Conservation (phyloP, 2,888 invertebrate genomes). For the Eupithecia insigniata region DNA sequence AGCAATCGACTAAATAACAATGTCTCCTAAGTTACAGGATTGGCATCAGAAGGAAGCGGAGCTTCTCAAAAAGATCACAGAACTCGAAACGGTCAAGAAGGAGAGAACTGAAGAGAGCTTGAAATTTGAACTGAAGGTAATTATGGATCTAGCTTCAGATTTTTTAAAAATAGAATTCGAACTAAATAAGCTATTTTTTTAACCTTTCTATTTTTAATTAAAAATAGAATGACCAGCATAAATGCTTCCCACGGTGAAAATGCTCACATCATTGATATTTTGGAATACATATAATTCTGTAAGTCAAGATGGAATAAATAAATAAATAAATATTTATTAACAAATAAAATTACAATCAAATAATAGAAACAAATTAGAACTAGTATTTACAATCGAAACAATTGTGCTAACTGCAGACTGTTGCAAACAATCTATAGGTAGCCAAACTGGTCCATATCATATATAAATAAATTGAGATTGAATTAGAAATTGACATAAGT, state of each 20-base stretch:
- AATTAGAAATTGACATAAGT: not conserved
- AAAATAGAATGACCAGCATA: not conserved
- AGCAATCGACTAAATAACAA: not conserved
- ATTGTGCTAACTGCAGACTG: too few species aligned
- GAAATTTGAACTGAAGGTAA: constrained; percentile 71
- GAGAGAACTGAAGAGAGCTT: constrained; percentile 68
- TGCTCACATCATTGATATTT: not conserved
- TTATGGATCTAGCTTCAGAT: not conserved
- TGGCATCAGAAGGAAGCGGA: constrained; percentile 74
- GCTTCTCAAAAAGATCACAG: constrained; percentile 73
- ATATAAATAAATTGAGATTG: too few species aligned
- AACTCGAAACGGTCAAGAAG: constrained; percentile 68
- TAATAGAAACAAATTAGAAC: too few species aligned
- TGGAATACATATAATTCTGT: too few species aligned
- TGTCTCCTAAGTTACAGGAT: constrained; percentile 53
- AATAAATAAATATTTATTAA: too few species aligned
- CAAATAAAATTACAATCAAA: too few species aligned
- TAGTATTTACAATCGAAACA: too few species aligned
- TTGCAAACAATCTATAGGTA: too few species aligned
- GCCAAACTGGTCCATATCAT: too few species aligned
- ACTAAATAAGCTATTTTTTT: too few species aligned
- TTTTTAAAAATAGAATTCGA: not conserved
- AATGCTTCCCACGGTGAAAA: not conserved
- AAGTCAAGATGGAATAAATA: too few species aligned
- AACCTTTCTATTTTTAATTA: too few species aligned